A percentile compares a stretch with the other conserved stretches of the same genome.
phyloP scores from a whole-genome alignment of 2,797 vertebrate species.

The Austrolebias charrua region DNA sequence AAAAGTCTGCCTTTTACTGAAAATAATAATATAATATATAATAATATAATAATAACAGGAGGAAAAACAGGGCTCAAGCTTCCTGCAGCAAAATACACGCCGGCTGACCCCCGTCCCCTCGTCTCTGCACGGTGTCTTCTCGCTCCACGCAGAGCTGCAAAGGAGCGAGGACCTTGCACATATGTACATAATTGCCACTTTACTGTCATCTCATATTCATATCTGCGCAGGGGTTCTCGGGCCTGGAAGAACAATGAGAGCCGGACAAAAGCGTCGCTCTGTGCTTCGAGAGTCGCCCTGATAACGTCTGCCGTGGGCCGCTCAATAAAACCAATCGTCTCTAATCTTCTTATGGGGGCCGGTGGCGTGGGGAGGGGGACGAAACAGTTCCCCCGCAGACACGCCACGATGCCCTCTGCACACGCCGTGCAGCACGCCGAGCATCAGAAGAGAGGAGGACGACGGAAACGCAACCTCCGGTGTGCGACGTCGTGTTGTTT shows the following conservation, averaged over 20 bases:
- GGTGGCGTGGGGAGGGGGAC: slow-evolving; percentile 31
- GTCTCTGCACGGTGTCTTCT: slow-evolving; percentile 47
- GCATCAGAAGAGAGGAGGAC: slow-evolving; percentile 36
- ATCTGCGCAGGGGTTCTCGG: slow-evolving; percentile 61
- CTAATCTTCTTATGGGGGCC: slow-evolving; percentile 71
- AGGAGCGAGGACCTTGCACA: slow-evolving; percentile 56
- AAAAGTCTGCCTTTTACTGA: slow-evolving; percentile 52
- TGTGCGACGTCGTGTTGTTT: slow-evolving; percentile 16
- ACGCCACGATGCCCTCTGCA: slow-evolving; percentile 56
- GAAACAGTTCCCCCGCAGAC: slow-evolving; percentile 67
- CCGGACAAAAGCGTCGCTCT: slow-evolving; percentile 69
- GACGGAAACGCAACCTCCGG: slow-evolving; percentile 28
- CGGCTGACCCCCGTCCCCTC: slow-evolving; percentile 43
- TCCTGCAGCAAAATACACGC: slow-evolving; percentile 46
- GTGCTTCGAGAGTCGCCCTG: slow-evolving; percentile 63
- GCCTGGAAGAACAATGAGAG: slow-evolving; percentile 65
- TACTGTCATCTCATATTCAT: slow-evolving; percentile 83
- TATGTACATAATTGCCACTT: slow-evolving; percentile 79
- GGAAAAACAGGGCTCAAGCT: slow-evolving; percentile 45
- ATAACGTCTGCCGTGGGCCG: slow-evolving; percentile 75
- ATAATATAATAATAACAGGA: too few species aligned
- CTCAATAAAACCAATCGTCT: slow-evolving; percentile 85
- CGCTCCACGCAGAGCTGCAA: slow-evolving; percentile 48
- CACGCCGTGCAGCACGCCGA: slow-evolving; percentile 39
- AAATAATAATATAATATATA: too few species aligned